Evolutionary conservation across 35 echinoderm and acorn worm genomes (phyloP), one percentile per base, ranked within the genome.

Genomic region (Strongylocentrotus purpuratus): DNA sequence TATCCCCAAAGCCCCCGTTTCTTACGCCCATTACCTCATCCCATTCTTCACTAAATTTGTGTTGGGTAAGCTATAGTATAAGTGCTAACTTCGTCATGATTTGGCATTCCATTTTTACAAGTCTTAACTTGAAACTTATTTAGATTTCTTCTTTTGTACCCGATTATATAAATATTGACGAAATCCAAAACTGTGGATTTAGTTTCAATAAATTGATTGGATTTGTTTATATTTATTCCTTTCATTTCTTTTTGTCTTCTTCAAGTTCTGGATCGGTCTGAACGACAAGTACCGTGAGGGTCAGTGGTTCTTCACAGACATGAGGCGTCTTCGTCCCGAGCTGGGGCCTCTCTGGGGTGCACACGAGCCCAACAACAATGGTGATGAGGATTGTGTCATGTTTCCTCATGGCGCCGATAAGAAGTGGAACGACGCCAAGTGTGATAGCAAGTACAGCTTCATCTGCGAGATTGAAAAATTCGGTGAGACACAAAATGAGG

Each of bases 211-310:
- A n/a, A n/a, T n/a, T n/a, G n/a, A n/a, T n/a, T n/a, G n/a, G n/a
- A n/a, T n/a, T n/a, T n/a, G n/a, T n/a, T n/a, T n/a, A n/a, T n/a
- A n/a, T n/a, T n/a, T n/a, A n/a, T n/a, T n/a, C n/a, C n/a, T n/a
- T n/a, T 41, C 35, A 41, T 41, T 41, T 3, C 35, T 41, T 41
- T 41, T 41, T 3, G 35, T 70, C 8, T 46, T 35, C 20, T 46
- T 92, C 2, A 46, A 92, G 91, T 46, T 48, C 41, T 93, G 91
- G 91, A 93, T 93, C 91, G 91, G 91, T 17, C 91, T 93, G 3
- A 93, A 93, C 91, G 91, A 93, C 91, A 93, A 93, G 48, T 58
- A 93, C 31, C 91, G 46, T 13, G 91, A 93, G 91, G 91, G 91
- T 4, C 91, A 93, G 48, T 58, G 91, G 91, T 93, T 93, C 47